phyloP scores from a whole-genome alignment of 1,140 invertebrate genomes.

The Macrocentrus cingulum region DNA sequence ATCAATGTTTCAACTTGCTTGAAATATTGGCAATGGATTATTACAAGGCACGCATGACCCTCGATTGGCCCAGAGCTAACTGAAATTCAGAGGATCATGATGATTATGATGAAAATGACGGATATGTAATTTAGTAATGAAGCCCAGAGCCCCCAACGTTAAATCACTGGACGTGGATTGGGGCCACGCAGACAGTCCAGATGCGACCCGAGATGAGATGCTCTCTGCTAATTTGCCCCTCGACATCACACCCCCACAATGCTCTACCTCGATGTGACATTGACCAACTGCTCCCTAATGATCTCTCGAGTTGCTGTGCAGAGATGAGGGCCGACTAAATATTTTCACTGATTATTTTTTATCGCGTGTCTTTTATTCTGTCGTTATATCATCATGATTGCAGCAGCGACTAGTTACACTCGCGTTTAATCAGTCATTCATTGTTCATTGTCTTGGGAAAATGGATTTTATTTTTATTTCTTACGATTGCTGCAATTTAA shows the following conservation, averaged over 20 bases:
- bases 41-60: background rate
- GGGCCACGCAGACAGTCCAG: slow-evolving; percentile 42
- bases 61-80: too few relatives aligned
- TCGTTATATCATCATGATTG: too few relatives aligned
- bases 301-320: slow-evolving; percentile 12
- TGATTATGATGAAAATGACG: slow-evolving; percentile 11
- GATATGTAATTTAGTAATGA: slow-evolving; percentile 53
- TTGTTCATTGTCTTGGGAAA: slow-evolving; percentile 9
- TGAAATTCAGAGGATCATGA: background rate
- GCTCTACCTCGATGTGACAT: slow-evolving; percentile 14
- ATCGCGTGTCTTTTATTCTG: too few relatives aligned
- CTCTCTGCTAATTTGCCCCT: slow-evolving; percentile 30
- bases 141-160: slow-evolving; percentile 34
- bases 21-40: background rate
- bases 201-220: slow-evolving; percentile 30
- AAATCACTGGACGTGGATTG: slow-evolving; percentile 52
- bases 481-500: background rate
- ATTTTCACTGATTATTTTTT: too few relatives aligned
- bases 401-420: too few relatives aligned
- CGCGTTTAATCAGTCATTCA: background rate
- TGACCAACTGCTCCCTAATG: slow-evolving; percentile 26
- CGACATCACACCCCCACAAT: background rate
- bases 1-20: background rate
- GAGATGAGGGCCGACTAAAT: background rate
- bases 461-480: too few relatives aligned